phyloP scores from a whole-genome alignment of 2,797 vertebrate genomes.

The Bradypus variegatus region DNA sequence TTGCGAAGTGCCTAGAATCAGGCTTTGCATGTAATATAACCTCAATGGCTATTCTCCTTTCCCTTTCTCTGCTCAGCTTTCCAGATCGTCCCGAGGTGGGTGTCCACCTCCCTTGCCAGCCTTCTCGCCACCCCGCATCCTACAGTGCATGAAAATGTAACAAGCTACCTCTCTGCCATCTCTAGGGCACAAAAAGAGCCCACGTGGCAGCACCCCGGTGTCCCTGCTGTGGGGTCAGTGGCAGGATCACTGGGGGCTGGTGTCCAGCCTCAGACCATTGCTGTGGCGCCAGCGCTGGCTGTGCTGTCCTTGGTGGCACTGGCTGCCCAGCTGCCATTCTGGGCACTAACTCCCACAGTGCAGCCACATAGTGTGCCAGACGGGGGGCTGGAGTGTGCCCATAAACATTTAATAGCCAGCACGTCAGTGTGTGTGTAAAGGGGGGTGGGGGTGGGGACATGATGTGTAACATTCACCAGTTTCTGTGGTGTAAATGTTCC shows the following conservation, averaged over 20 bases:
- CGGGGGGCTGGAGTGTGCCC: not conserved
- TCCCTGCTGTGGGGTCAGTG: not conserved
- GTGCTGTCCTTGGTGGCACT: not conserved
- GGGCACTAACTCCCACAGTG: not conserved
- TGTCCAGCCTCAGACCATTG: too few relatives aligned
- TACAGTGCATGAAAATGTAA: not conserved
- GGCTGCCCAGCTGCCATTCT: not conserved
- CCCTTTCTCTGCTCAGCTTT: not conserved
- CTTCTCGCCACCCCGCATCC: too few relatives aligned
- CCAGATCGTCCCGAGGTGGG: too few relatives aligned
- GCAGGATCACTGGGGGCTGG: not conserved
- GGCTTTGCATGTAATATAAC: not conserved
- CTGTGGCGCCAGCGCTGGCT: not conserved
- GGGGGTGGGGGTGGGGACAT: rapidly evolving
- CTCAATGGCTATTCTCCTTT: not conserved
- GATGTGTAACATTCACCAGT: not conserved
- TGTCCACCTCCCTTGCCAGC: too few relatives aligned
- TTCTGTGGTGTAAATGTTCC: not conserved
- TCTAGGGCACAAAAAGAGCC: not conserved
- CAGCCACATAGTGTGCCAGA: not conserved
- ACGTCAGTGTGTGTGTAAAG: too few relatives aligned
- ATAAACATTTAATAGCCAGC: not conserved
- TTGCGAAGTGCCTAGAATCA: not conserved
- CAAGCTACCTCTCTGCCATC: too few relatives aligned
- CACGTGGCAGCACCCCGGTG: not conserved